A percentile compares a stretch with the other conserved stretches of the same genome.
phyloP scores from a whole-genome alignment of 2,888 invertebrate genomes.

The Euplexia lucipara region DNA sequence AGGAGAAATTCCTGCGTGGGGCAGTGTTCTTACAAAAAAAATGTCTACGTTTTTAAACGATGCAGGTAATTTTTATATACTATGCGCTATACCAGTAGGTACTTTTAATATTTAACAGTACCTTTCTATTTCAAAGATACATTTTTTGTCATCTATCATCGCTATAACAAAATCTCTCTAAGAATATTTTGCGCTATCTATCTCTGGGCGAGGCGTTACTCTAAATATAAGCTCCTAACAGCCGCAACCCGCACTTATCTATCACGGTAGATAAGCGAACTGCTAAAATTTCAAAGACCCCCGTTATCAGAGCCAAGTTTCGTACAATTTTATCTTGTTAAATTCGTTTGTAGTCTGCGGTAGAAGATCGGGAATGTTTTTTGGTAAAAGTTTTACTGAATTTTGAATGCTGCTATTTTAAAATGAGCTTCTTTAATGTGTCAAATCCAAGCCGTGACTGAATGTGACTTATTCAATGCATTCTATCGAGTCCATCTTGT shows the following conservation, averaged over 20 bases:
- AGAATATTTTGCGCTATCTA: slow-evolving; percentile 8
- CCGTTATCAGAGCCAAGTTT: slow-evolving; percentile 58
- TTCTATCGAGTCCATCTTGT: too few relatives aligned
- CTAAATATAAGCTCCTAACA: slow-evolving; percentile 38
- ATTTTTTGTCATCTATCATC: background rate
- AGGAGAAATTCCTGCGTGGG: too few relatives aligned
- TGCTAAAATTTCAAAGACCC: slow-evolving; percentile 56
- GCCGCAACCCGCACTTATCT: slow-evolving; percentile 54
- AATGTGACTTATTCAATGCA: too few relatives aligned
- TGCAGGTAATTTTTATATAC: too few relatives aligned
- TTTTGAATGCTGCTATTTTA: background rate
- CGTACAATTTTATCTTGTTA: slow-evolving; percentile 55
- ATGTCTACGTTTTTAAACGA: too few relatives aligned
- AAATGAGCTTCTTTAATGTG: background rate
- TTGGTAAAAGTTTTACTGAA: background rate
- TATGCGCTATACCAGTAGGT: too few relatives aligned
- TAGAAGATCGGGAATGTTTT: slow-evolving; percentile 9
- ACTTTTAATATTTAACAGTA: too few relatives aligned
- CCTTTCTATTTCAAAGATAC: too few relatives aligned
- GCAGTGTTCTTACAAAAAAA: too few relatives aligned
- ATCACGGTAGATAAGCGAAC: slow-evolving; percentile 58
- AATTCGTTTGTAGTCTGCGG: slow-evolving; percentile 44
- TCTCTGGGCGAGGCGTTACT: slow-evolving; percentile 22
- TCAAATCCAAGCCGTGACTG: too few relatives aligned
- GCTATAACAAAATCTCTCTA: background rate